Base-by-base conservation (phyloP, 53 echinoderm and acorn worm genomes). In the Echinarachnius parma region DNA sequence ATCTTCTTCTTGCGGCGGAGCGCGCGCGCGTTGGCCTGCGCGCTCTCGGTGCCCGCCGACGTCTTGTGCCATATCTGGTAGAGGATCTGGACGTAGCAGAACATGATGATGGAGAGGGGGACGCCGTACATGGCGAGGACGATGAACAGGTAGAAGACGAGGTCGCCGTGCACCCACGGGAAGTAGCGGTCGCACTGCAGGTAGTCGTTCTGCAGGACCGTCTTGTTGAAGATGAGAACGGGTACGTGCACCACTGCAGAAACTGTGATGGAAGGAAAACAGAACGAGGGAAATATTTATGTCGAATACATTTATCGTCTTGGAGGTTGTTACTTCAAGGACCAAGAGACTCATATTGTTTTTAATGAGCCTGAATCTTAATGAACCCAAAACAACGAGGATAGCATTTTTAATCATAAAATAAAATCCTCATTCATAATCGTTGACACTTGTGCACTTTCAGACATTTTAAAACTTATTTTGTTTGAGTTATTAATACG, bases 1-100 rank as follows among this genome's bases (percentile, higher is more conserved):
- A 96, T 96, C 74, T 88, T 91, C 56, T 92, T 75, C 75, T 96
- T 96, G 27, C 96, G 70, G 21, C 86, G 69, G 4, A 96, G 75
- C 3, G 96, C 80, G 25, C 96, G 60, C 21, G 88, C 91, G 28
- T 91, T 87, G 31, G 96, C 96, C 29, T 92, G 91, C 21, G 96
- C 96, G 39, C 88, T 88, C 42, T 91, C 96, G 29, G 96, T 91
- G 9, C 96, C 96, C 14, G 76, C 80, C 25, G 91, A 82, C 14
- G 91, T 91, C 46, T 87, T 81, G 11, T 82, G 88, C 96, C 96
- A 96, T 4, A 96, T 91, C 46, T 91, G 91, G 4, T 84, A 60
- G 10, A 96, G 78, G 46, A 96, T 96, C 74, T 79, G 87, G 53
- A 91, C 35, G 77, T 96, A 96, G 58, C 96, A 96, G 31, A 75